Conservation (phyloP, 2,888 invertebrate genomes). For the Pterostichus madidus region DNA sequence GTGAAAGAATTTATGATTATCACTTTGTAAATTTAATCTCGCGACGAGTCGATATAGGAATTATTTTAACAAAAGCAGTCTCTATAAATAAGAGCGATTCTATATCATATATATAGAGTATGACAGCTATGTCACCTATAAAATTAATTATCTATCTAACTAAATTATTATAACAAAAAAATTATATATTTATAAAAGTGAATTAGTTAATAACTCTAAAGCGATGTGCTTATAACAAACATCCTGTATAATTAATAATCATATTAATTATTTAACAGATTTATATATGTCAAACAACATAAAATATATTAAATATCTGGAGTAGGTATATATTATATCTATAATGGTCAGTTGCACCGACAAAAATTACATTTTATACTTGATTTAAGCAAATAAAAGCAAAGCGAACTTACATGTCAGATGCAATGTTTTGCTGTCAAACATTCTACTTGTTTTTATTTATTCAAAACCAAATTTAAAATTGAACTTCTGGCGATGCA, state of each 20-base stretch:
- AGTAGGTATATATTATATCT: constrained; percentile 67
- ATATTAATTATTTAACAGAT: constrained; percentile 68
- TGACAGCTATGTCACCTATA: constrained; percentile 48
- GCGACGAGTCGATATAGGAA: constrained; percentile 40
- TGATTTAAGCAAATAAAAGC: too few relatives aligned
- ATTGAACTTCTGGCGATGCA: too few relatives aligned
- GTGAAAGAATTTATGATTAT: constrained; percentile 42
- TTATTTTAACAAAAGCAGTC: constrained; percentile 57
- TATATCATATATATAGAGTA: constrained; percentile 30
- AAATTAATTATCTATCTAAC: constrained; percentile 51
- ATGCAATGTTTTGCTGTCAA: too few relatives aligned
- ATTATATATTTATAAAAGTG: constrained; percentile 52
- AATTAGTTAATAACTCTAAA: constrained; percentile 42
- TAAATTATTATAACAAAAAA: constrained; percentile 48
- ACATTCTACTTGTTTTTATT: too few relatives aligned
- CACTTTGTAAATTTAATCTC: constrained; percentile 61
- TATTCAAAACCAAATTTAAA: too few relatives aligned
- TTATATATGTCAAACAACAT: constrained; percentile 71
- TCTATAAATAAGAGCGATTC: constrained; percentile 50
- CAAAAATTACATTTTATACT: too few relatives aligned
- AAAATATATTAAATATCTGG: constrained; percentile 72
- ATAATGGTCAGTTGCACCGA: constrained; percentile 14
- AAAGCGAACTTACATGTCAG: too few relatives aligned
- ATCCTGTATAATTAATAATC: constrained; percentile 56
- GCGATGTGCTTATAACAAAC: constrained; percentile 55